These are phyloP conservation scores for Poeciliopsis turrubarensis DNA, from an alignment of 2,113 vertebrate species.

Conservation along the genomic window DNA sequence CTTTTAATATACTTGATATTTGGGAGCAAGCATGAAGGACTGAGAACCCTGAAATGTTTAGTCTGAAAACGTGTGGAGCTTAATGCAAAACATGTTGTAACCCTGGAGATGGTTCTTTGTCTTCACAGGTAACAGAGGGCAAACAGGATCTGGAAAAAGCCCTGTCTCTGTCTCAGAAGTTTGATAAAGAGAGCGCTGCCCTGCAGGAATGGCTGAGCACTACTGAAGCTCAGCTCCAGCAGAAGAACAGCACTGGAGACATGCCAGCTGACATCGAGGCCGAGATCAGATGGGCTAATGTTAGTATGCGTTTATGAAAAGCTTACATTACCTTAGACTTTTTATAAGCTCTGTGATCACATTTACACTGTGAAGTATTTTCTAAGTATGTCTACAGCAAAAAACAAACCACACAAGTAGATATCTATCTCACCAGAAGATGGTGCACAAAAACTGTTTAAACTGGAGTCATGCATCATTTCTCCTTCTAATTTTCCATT, in stretches of 20 bases:
- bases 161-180: constrained; percentile 84
- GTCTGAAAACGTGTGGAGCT: no score
- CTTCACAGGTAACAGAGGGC: constrained; percentile 90
- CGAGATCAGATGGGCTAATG: constrained; percentile 93
- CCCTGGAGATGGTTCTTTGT: not conserved
- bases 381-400: not conserved
- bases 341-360: not conserved
- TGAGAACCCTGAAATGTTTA: not conserved
- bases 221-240: constrained; percentile 84
- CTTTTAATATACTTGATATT: not conserved
- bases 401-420: not conserved
- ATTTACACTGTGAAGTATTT: not conserved
- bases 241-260: constrained; percentile 85
- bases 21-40: not conserved
- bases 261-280: constrained; percentile 88
- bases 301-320: constrained; percentile 69
- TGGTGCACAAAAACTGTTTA: constrained; percentile 15
- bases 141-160: constrained; percentile 95
- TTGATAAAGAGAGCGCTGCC: constrained; percentile 84
- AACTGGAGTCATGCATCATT: not conserved
- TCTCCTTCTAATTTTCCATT: not conserved
- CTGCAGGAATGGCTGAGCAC: constrained; percentile 89
- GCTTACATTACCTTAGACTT: not conserved
- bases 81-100: not conserved
- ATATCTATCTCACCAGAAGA: constrained; percentile 32